Evolutionary conservation across 2,113 vertebrate genomes (phyloP), one percentile per base, ranked within the genome.

Genomic region (Protobothrops mucrosquamatus): DNA sequence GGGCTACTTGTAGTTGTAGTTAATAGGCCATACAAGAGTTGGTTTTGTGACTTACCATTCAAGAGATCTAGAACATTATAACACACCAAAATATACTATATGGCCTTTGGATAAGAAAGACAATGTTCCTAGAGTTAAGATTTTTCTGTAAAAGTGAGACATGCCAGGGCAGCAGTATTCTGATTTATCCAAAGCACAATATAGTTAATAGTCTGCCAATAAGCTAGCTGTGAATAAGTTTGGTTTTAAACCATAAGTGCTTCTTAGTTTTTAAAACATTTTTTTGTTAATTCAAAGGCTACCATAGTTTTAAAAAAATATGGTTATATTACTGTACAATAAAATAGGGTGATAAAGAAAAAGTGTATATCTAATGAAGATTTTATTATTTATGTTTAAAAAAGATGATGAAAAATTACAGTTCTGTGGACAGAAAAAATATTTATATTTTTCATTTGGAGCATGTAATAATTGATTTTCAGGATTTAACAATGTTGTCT

Each of bases 401-500:
- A 88, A 57, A 51, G 85, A 88, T 94, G 92, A 94, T 85, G 89
- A 0, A 81, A 8, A 51, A 87, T 92, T 87, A 34, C 61, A 59
- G 52, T 93, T 52, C 29, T 85, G 34, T 61, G 46, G 26, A 34
- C 43, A 93, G 61, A 91, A 81, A 29, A 57, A 87, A 64, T 86
- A 39, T 91, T 54, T 81, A 51, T 14, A 88, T 52, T 46, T 81
- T 46, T 74, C 54, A 26, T 74, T 93, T 18, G 34, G 52, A 91
- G 89, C 74, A 2, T 90, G 51, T 91, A 93, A 46, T n/a, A 34
- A 88, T 54, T 92, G 91, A 46, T 9, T 90, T 39, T 6, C 43
- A 39, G 6, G 0, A 5, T 91, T 57, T 85, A 91, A 88, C 86
- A 52, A 85, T 59, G 91, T 18, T 0, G 0, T 56, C 9, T 89